Evolutionary conservation across 35 echinoderm and acorn worm species (phyloP).

Genomic region (Apostichopus parvimensis): DNA sequence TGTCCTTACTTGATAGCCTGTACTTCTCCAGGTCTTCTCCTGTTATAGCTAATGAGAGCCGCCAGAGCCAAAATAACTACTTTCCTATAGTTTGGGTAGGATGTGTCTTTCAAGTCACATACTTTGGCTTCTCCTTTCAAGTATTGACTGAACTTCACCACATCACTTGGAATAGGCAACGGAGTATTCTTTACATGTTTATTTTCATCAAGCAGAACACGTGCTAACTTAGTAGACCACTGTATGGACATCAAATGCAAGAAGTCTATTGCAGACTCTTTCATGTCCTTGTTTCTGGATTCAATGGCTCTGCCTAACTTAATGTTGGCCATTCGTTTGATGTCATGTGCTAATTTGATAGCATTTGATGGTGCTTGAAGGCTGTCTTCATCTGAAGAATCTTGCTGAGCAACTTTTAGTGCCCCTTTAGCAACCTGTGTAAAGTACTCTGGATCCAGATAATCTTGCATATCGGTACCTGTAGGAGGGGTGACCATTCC

Average conservation of each 20-base stretch:
- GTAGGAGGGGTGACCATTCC: neutral
- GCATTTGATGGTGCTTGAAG: slow-evolving; percentile 43
- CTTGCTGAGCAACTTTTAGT: neutral
- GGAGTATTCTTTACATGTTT: slow-evolving; percentile 9
- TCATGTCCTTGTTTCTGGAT: neutral
- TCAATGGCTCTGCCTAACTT: slow-evolving; percentile 6
- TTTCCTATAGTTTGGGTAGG: neutral
- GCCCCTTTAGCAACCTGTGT: neutral
- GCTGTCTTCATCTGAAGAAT: slow-evolving; percentile 21
- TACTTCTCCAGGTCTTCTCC: slow-evolving; percentile 27
- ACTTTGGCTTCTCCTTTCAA: neutral
- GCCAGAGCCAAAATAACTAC: neutral
- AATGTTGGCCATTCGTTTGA: slow-evolving; percentile 15
- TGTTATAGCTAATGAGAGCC: slow-evolving; percentile 22
- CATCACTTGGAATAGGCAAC: slow-evolving; percentile 6
- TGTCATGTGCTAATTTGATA: slow-evolving; percentile 35
- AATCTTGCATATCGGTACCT: slow-evolving; percentile 24
- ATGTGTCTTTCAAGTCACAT: neutral
- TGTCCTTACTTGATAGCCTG: neutral
- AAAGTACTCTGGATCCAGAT: slow-evolving; percentile 3
- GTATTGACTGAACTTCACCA: slow-evolving; percentile 3
- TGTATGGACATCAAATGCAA: neutral
- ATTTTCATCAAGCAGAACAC: neutral
- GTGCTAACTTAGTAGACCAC: slow-evolving; percentile 37
- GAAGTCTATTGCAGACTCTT: slow-evolving; percentile 32